Evolutionary conservation across 2,113 vertebrate species (phyloP).

Genomic region (Rhynchopsitta pachyrhyncha): DNA sequence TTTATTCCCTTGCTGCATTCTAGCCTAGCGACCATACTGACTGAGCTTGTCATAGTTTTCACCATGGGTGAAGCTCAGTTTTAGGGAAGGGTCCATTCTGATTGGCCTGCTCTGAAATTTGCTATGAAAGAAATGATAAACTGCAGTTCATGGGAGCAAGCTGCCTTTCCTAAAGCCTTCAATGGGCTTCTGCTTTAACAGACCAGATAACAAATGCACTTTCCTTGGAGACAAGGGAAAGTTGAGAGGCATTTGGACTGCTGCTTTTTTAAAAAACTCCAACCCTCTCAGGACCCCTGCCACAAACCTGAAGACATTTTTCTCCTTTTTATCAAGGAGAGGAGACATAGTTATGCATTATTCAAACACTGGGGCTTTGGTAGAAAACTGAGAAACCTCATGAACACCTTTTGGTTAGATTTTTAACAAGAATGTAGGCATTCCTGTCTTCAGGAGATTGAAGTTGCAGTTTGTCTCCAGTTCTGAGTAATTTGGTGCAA

Average conservation of each 20-base stretch:
- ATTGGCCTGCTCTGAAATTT: conserved; percentile 21
- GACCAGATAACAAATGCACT: conserved; percentile 13
- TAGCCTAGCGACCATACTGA: conserved; percentile 8
- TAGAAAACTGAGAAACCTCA: not conserved
- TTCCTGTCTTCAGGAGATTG: not conserved
- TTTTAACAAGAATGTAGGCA: not conserved
- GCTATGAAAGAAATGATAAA: conserved; percentile 30
- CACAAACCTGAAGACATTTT: not conserved
- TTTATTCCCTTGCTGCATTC: conserved; percentile 53
- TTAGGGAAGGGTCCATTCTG: conserved; percentile 29
- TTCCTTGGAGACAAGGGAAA: not conserved
- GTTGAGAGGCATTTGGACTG: conserved; percentile 24
- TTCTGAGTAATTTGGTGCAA: not conserved
- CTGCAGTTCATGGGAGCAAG: conserved; percentile 15
- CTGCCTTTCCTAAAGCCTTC: conserved; percentile 17
- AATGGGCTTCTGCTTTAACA: not conserved
- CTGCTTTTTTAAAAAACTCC: not conserved
- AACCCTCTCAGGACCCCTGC: not conserved
- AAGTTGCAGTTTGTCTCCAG: not conserved
- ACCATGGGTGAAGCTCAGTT: conserved; percentile 20
- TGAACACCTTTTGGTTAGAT: not conserved
- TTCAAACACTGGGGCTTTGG: not conserved
- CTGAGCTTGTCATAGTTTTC: conserved; percentile 2
- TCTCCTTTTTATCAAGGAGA: not conserved
- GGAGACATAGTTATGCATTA: not conserved